Evolutionary conservation across 2,113 vertebrate species (phyloP).

Genomic region (Malurus melanocephalus): DNA sequence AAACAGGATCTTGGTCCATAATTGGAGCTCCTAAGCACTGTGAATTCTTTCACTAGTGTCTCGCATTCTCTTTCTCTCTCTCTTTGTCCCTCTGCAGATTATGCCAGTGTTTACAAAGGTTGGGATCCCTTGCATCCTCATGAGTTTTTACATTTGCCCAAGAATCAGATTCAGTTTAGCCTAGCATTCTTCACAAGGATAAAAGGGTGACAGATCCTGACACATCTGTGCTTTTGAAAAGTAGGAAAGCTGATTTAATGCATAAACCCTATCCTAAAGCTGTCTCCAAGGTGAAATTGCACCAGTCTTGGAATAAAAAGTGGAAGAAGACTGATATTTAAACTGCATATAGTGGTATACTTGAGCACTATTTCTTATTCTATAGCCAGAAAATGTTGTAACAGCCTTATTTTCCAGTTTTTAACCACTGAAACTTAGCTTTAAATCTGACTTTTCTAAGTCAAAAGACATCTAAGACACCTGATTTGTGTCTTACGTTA

Average conservation of each 20-base stretch:
- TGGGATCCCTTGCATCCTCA: conserved; percentile 39
- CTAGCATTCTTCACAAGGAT: conserved; percentile 41
- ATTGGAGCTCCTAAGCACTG: conserved; percentile 52
- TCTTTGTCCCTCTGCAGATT: conserved; percentile 47
- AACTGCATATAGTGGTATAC: neutral
- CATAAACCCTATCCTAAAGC: conserved; percentile 13
- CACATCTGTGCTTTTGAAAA: conserved; percentile 35
- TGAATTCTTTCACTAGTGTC: conserved; percentile 50
- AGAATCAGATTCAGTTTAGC: conserved; percentile 42
- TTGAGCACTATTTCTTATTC: neutral
- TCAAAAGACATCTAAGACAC: neutral
- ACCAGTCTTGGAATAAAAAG: neutral
- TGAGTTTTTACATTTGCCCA: conserved; percentile 36
- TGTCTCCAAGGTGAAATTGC: conserved; percentile 32
- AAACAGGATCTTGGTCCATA: conserved; percentile 52
- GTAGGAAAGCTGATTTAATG: conserved; percentile 35
- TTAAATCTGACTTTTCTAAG: neutral
- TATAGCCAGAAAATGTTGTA: neutral
- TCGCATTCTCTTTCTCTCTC: conserved; percentile 46
- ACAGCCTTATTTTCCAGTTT: neutral
- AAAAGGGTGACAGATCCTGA: conserved; percentile 38
- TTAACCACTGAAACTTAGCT: neutral
- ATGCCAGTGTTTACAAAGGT: conserved; percentile 56
- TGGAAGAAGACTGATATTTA: neutral
- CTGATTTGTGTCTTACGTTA: neutral